Evolutionary conservation across 1,140 invertebrate species (phyloP).

Genomic region (Apolygus lucorum): DNA sequence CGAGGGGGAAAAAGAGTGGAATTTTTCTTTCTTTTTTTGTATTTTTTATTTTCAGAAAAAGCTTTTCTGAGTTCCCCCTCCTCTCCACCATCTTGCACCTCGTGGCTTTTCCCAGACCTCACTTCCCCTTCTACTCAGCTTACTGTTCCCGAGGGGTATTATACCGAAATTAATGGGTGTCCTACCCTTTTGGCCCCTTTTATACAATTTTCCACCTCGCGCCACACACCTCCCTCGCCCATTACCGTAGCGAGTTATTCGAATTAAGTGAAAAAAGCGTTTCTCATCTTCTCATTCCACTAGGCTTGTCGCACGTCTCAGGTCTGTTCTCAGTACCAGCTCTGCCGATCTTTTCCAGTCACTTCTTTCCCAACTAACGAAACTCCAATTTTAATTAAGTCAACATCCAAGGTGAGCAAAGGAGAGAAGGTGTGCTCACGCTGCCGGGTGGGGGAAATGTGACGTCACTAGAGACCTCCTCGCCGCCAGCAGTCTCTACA

Average conservation of each 20-base stretch:
- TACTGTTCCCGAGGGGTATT: background rate
- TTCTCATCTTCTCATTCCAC: background rate
- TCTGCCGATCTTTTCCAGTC: too few species aligned
- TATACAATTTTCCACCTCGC: background rate
- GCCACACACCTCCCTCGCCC: background rate
- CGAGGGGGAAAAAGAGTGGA: too few species aligned
- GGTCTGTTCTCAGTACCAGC: too few species aligned
- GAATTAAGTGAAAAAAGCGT: slow-evolving; percentile 12
- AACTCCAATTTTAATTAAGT: too few species aligned
- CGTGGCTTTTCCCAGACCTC: background rate
- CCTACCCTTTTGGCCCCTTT: background rate
- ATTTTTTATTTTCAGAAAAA: too few species aligned
- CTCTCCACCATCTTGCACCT: background rate
- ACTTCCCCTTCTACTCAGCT: too few species aligned
- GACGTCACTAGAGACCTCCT: too few species aligned
- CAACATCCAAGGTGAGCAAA: too few species aligned
- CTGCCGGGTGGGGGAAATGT: too few species aligned
- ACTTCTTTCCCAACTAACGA: too few species aligned
- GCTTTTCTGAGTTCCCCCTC: background rate
- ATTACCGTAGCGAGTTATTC: background rate
- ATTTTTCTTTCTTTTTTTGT: background rate
- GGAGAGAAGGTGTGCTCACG: too few species aligned
- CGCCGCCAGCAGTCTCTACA: too few species aligned
- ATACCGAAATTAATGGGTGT: slow-evolving; percentile 9
- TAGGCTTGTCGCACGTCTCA: background rate